phyloP scores from a whole-genome alignment of 2,888 invertebrate genomes.

The Tenodera sinensis region DNA sequence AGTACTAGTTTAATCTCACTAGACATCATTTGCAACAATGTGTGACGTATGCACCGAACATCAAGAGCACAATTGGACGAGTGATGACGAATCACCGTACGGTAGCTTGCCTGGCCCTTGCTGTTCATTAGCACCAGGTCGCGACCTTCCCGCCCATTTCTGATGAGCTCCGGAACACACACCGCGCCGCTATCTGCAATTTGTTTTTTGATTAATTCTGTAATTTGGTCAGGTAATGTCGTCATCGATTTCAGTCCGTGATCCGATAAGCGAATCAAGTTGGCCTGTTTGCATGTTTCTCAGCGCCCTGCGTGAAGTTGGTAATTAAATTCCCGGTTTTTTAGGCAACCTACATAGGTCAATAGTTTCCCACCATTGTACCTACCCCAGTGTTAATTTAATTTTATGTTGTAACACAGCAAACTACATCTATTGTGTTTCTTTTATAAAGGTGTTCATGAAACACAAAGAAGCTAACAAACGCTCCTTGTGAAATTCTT shows the following conservation, averaged over 20 bases:
- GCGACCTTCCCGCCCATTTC: background rate
- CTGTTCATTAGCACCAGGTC: background rate
- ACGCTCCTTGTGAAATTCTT: no score
- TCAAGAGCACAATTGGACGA: background rate
- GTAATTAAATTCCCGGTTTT: background rate
- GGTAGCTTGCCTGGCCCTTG: background rate
- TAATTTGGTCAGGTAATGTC: background rate
- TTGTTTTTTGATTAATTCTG: background rate
- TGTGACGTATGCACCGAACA: no score
- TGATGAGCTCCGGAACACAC: background rate
- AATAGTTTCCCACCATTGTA: background rate
- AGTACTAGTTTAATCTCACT: no score
- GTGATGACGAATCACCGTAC: background rate
- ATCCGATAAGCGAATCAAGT: background rate
- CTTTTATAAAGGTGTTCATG: no score
- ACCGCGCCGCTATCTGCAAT: background rate
- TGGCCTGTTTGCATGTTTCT: background rate
- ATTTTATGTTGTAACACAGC: background rate
- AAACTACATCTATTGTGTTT: background rate
- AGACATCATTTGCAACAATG: no score
- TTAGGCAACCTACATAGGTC: background rate
- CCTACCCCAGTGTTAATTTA: background rate
- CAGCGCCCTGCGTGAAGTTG: background rate
- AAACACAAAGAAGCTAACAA: no score
- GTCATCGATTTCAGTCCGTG: background rate